Conservation (phyloP, 2,113 vertebrate species). For the Phrynocephalus versicolor region DNA sequence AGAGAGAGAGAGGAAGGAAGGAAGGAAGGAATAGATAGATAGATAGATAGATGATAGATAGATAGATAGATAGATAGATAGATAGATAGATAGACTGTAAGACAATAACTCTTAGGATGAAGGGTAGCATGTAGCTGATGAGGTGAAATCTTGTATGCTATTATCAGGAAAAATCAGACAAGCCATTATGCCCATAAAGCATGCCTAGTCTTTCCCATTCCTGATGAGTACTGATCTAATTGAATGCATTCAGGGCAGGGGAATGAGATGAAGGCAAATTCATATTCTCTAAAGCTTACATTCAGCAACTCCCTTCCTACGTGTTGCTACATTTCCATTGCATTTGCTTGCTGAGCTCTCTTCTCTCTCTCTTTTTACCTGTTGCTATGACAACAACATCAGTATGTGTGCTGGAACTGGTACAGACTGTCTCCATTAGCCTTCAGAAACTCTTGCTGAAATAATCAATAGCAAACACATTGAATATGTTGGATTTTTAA, state of each 20-base stretch:
- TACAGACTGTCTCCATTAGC: constrained; percentile 65
- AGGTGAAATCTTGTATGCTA: background rate
- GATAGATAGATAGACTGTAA: background rate
- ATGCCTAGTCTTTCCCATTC: background rate
- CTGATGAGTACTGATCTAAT: constrained; percentile 16
- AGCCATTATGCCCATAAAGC: background rate
- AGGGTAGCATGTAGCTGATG: background rate
- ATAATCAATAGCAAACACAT: constrained; percentile 75
- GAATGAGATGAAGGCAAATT: constrained; percentile 31
- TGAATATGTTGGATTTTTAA: constrained; percentile 74
- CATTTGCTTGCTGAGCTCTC: constrained; percentile 59
- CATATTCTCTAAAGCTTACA: constrained; percentile 33
- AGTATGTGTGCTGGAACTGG: constrained; percentile 44
- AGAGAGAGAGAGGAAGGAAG: too few relatives aligned
- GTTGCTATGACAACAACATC: constrained; percentile 78
- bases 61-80: too few relatives aligned
- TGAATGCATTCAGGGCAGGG: background rate
- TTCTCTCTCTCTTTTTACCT: constrained; percentile 45
- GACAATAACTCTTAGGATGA: background rate
- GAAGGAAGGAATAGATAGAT: too few relatives aligned
- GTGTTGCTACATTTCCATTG: constrained; percentile 61
- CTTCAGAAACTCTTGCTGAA: constrained; percentile 69
- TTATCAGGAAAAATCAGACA: constrained; percentile 17
- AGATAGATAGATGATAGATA: too few relatives aligned
- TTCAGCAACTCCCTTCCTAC: constrained; percentile 59